Evolutionary conservation across 2,113 vertebrate species (phyloP), one percentile per base, ranked within the genome.

Genomic region (Pelecanus crispus): DNA sequence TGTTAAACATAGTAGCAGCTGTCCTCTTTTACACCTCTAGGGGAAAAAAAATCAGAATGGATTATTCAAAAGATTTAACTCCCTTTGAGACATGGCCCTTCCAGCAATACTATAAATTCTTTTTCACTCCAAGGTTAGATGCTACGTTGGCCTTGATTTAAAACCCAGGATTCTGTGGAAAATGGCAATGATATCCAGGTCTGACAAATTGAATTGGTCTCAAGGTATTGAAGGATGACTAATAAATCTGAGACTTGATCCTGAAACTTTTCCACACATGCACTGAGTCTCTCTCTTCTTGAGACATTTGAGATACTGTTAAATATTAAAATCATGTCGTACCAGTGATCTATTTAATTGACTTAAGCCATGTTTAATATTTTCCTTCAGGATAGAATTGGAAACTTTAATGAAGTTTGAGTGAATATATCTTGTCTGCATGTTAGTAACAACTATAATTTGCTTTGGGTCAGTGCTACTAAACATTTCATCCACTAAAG

Each of bases 21-120:
- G 74, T 95, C 88, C 81, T 94, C n/a, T 97, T 95, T 92, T 52
- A 63, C 31, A 91, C 40, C 45, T 94, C 38, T 93, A 78, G 59
- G 82, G 58, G 14, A 11, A 58, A 53, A 75, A 81, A 90, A 84
- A 75, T 90, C 72, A 86, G 56, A 97, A 97, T 84, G 47, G 81
- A 96, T 97, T 98, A 96, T 97, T 98, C 91, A 97, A 97, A 97
- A 96, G 88, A 97, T 96, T 97, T 97, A 97, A 98, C 97, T 97
- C 59, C 78, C 92, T 94, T 87, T 95, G 95, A 95, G 96, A 94
- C 63, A 49, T 81, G 25, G 52, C 38, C 55, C 89, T 97, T 97
- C 91, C 26, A 96, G 93, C 82, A 97, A 94, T 93, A 92, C 70
- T 91, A 94, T 98, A 97, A 96, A 97, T 97, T 97, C 77, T 97